These are phyloP conservation scores for Palythoa grandis DNA, from an alignment of 92 coral and sea anemone genomes.

Conservation along the genomic window DNA sequence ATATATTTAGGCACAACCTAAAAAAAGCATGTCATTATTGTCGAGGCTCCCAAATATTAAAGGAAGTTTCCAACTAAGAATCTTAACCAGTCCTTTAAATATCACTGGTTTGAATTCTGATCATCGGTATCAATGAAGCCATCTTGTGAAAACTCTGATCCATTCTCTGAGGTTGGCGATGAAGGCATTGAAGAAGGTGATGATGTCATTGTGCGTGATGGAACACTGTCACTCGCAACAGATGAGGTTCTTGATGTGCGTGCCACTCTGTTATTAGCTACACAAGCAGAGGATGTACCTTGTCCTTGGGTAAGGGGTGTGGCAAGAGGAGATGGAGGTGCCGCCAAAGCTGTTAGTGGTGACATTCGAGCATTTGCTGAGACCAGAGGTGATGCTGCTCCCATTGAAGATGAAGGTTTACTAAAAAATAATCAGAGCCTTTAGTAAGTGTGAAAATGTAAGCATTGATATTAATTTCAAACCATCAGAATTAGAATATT, in stretches of 20 bases:
- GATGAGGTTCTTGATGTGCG: constrained; percentile 91
- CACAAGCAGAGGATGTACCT: constrained; percentile 64
- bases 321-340: constrained; percentile 95
- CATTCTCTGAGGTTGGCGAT: constrained; percentile 90
- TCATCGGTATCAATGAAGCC: constrained; percentile 90
- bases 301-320: constrained; percentile 71
- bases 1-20: constrained; percentile 4
- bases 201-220: constrained; percentile 79
- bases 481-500: too few species aligned
- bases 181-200: constrained; percentile 96
- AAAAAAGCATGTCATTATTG: not conserved
- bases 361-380: constrained; percentile 89
- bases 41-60: not conserved
- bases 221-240: constrained; percentile 91
- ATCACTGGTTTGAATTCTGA: constrained; percentile 75
- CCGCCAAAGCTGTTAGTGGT: constrained; percentile 65
- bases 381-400: constrained; percentile 69
- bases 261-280: constrained; percentile 60
- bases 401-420: constrained; percentile 20
- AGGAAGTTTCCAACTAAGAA: not conserved
- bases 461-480: not conserved
- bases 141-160: constrained; percentile 91
- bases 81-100: not conserved
- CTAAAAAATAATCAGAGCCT: not conserved
- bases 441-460: not conserved